Percentiles rank a stretch among this genome's conserved stretches.
These are phyloP conservation scores for Anastatus disparis DNA, from an alignment of 1,140 invertebrate genomes.

Conservation along the genomic window DNA sequence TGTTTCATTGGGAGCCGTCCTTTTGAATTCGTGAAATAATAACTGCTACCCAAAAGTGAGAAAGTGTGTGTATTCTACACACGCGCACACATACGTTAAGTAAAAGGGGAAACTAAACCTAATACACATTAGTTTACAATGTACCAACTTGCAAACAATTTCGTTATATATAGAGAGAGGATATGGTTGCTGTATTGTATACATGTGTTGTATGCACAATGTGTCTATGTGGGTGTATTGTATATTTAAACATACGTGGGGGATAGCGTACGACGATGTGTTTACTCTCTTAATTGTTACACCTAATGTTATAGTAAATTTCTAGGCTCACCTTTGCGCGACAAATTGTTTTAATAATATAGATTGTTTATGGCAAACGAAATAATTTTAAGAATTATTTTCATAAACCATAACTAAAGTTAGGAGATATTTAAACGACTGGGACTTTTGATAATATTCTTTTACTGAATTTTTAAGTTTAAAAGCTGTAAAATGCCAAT, in stretches of 20 bases:
- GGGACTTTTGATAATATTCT: too few relatives aligned
- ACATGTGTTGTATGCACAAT: too few relatives aligned
- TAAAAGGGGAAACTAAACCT: background rate
- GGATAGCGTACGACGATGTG: background rate
- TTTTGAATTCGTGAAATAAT: constrained; percentile 15
- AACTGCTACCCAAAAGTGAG: background rate
- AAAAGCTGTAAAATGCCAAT: too few relatives aligned
- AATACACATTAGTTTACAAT: background rate
- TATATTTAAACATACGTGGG: background rate
- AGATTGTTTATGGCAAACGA: too few relatives aligned
- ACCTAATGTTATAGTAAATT: background rate
- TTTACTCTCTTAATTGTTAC: constrained; percentile 11
- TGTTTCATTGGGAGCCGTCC: background rate
- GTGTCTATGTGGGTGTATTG: background rate
- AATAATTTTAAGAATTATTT: too few relatives aligned
- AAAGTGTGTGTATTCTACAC: too few relatives aligned
- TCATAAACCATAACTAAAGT: too few relatives aligned
- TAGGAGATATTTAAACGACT: too few relatives aligned
- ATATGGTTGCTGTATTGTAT: background rate
- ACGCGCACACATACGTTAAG: background rate
- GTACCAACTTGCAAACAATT: constrained; percentile 16
- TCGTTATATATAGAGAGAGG: background rate
- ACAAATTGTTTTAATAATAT: too few relatives aligned
- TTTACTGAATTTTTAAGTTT: too few relatives aligned
- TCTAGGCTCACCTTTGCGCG: background rate